Evolutionary conservation across 2,113 vertebrate species (phyloP).

Genomic region (Nycticorax nycticorax): DNA sequence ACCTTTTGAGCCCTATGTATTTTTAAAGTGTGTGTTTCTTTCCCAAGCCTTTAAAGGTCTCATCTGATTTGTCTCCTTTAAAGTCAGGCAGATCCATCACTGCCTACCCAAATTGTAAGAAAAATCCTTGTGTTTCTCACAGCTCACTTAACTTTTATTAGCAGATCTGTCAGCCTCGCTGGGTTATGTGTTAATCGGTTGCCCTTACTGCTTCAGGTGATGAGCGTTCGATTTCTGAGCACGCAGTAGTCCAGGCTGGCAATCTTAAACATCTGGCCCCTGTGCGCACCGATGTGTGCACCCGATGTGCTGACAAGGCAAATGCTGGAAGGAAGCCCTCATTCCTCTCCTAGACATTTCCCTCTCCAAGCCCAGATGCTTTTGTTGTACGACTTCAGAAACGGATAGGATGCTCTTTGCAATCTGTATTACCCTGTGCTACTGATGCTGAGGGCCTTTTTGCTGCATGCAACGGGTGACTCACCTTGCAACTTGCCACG

Average conservation of each 20-base stretch:
- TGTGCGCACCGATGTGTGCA: rapidly evolving
- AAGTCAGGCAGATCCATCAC: not conserved
- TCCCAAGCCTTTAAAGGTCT: not conserved
- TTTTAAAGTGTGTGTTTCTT: not conserved
- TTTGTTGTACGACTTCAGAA: not conserved
- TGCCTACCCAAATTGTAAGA: not conserved
- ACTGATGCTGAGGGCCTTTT: not conserved
- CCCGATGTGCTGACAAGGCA: not conserved
- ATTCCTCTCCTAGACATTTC: not conserved
- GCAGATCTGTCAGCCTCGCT: not conserved
- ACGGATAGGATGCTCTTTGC: not conserved
- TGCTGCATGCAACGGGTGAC: not conserved
- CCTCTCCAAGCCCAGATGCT: not conserved
- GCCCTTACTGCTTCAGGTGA: not conserved
- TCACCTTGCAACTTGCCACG: not conserved
- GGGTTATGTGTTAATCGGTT: not conserved
- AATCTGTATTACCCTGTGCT: not conserved
- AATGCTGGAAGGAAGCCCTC: not conserved
- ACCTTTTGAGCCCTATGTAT: not conserved
- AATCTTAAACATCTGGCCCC: not conserved
- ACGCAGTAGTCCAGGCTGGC: not conserved
- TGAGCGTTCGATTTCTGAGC: not conserved
- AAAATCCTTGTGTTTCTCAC: not conserved
- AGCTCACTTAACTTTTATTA: not conserved
- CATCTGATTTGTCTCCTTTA: not conserved